phyloP scores from a whole-genome alignment of 2,888 invertebrate genomes.

The Sesia bembeciformis region DNA sequence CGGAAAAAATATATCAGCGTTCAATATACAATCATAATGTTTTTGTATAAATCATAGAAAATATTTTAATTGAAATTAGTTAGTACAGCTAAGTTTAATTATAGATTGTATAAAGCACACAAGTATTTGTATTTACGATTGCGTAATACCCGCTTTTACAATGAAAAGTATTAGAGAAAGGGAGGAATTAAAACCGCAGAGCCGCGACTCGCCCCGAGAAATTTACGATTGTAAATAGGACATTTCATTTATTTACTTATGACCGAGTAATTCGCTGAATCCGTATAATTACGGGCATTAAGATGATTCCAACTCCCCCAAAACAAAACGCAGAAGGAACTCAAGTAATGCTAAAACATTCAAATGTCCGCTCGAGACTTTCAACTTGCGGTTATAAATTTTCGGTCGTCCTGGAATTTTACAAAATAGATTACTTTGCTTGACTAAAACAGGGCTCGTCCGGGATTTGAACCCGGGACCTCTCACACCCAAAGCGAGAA shows the following conservation, averaged over 20 bases:
- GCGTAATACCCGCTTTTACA: conserved; percentile 2
- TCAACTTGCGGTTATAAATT: conserved; percentile 46
- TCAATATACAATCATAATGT: too few relatives aligned
- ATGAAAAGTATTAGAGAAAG: conserved; percentile 10
- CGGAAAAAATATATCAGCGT: too few relatives aligned
- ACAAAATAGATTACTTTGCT: background rate
- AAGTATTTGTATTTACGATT: background rate
- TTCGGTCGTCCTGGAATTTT: background rate
- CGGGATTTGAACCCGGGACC: conserved; percentile 66
- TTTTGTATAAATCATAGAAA: too few relatives aligned
- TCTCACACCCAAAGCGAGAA: conserved; percentile 42
- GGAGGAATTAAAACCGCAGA: conserved; percentile 7
- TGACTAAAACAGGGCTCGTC: conserved; percentile 38
- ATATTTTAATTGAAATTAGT: too few relatives aligned
- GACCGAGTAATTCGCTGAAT: conserved; percentile 71
- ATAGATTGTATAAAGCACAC: background rate
- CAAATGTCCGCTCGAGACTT: conserved; percentile 46
- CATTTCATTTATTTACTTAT: conserved; percentile 70
- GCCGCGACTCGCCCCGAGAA: conserved; percentile 16
- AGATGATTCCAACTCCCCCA: conserved; percentile 63
- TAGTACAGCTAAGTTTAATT: background rate
- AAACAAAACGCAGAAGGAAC: conserved; percentile 38
- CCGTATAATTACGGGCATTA: conserved; percentile 74
- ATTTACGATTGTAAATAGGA: conserved; percentile 71
- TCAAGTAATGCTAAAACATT: conserved; percentile 68